phyloP scores from a whole-genome alignment of 2,888 invertebrate species.

The Metellina segmentata region DNA sequence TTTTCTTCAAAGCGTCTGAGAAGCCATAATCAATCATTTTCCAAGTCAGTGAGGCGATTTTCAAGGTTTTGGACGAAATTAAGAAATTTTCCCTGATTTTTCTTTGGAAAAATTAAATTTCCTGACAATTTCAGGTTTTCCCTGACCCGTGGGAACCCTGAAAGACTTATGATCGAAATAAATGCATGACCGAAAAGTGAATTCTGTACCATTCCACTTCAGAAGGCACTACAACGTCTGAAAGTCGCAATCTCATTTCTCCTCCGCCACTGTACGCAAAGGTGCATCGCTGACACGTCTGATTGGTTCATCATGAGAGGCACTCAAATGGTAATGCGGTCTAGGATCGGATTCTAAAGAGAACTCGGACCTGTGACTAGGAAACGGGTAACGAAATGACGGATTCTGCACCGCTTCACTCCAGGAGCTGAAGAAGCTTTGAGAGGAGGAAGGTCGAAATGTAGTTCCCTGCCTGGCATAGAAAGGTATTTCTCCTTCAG shows the following conservation, averaged over 20 bases:
- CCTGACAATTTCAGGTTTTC: too few species aligned
- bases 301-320: slow-evolving; percentile 7
- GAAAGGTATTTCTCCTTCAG: slow-evolving; percentile 32
- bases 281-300: neutral
- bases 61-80: too few species aligned
- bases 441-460: neutral
- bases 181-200: too few species aligned
- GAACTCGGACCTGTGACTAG: neutral
- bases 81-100: too few species aligned
- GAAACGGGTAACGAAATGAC: neutral
- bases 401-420: neutral
- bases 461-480: neutral
- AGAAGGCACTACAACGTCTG: too few species aligned
- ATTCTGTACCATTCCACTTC: too few species aligned
- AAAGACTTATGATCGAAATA: too few species aligned
- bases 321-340: neutral
- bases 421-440: neutral
- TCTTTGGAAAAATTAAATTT: too few species aligned
- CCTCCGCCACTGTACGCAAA: slow-evolving; percentile 3
- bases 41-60: too few species aligned
- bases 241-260: slow-evolving; percentile 7
- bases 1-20: too few species aligned
- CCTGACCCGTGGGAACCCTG: too few species aligned
- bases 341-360: neutral
- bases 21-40: too few species aligned